Evolutionary conservation across 2,888 invertebrate genomes (phyloP), one percentile per base, ranked within the genome.

Genomic region (Lithosia quadra): DNA sequence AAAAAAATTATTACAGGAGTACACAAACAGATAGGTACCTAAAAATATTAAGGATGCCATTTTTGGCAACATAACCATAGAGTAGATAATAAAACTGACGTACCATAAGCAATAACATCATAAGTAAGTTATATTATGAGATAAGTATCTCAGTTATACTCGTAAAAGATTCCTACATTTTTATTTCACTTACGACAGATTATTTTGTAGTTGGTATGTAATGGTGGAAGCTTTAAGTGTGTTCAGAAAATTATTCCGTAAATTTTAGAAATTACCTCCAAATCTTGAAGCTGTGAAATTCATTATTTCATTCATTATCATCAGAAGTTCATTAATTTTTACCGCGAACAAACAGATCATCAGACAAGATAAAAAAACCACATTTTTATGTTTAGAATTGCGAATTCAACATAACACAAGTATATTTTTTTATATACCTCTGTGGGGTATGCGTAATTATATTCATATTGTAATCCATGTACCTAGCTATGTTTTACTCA

Each of bases 81-180:
- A 49, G n/a, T 49, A n/a, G 49, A 7, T 18, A 18, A 43, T 43
- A 7, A 39, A 43, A 43, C 9, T 43, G 43, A 49, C n/a, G 49
- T 49, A 49, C 49, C 49, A 49, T n/a, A 49, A n/a, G 49, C 49
- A 49, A 49, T 49, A 49, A 49, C 49, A 49, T 49, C 49, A 49
- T n/a, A 49, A 49, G 49, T 49, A 49, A 49, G 49, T 49, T 49
- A n/a, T n/a, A n/a, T n/a, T 49, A 49, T 43, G 18, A 43, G 18
- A 43, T 2, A 7, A 49, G 43, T 43, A 18, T 43, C 43, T 18
- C 5, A 18, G 43, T 18, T 43, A 18, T 0, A n/a, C n/a, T n/a
- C n/a, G n/a, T n/a, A 18, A 43, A 43, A 43, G 1, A 43, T 18
- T 43, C 18, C 43, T 43, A n/a, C 49, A 49, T 18, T n/a, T 49